Base-by-base conservation (phyloP, 1,140 invertebrate species). In the Drosophila yakuba region DNA sequence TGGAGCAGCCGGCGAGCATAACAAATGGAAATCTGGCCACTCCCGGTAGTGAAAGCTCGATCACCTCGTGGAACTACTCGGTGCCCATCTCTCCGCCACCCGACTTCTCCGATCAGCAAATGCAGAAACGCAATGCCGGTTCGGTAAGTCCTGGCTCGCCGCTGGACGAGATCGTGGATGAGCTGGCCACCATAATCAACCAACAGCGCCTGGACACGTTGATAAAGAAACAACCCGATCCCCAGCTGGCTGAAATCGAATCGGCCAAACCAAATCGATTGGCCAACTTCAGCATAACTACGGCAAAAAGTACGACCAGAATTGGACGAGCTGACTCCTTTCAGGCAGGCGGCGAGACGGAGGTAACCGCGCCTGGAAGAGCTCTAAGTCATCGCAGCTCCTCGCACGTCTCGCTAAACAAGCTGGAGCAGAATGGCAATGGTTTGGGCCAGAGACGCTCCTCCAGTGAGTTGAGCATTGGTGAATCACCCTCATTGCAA, bases 391-490 rank as follows among this genome's bases (percentile, higher is more conserved):
- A 77, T 56, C 88, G 89, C 45, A 92, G 90, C 72, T 64, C 86
- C 6, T 92, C 91, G 14, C 84, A 90, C 44, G 20, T 85, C 11
- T 91, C 91, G 6, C 54, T 91, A 2, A 81, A 80, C 20, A 80
- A 81, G 36, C 25, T 91, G 7, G 84, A 92, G 15, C 58, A 73
- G 47, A 79, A 71, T 12, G 74, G 56, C 3, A 56, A 36, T 5
- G 41, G 51, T 1, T 25, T 80, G 52, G 77, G 74, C 15, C 74
- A 71, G 43, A 59, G 91, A 23, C 88, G 90, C 44, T 92, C 91
- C 28, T 90, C 91, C 10, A 92, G 91, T 54, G 92, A 92, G 73
- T 64, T 92, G 32, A 92, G 91, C 74, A 92, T 92, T 35, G 91
- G 74, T 1, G 92, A 92, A 50, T 83, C 88, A 2, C 91, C 91